phyloP scores from a whole-genome alignment of 64 coral and sea anemone genomes.

The Exaiptasia diaphana region DNA sequence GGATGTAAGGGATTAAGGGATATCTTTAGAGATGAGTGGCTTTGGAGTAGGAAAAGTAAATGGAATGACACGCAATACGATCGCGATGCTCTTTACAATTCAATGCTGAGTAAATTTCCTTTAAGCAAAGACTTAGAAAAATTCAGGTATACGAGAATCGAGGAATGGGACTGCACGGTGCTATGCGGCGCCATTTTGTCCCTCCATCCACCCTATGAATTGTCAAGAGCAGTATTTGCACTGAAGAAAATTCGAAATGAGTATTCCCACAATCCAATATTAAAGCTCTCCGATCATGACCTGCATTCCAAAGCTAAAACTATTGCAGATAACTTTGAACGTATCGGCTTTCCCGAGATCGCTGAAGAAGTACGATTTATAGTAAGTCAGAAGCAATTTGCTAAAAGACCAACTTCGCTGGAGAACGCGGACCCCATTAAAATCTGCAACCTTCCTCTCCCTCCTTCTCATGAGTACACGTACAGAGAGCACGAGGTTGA shows the following conservation, averaged over 20 bases:
- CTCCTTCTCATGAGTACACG: neutral
- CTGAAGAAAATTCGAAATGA: constrained; percentile 6
- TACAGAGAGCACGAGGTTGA: constrained; percentile 1
- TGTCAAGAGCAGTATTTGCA: neutral
- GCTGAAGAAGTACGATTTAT: neutral
- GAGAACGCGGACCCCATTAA: neutral
- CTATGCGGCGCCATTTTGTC: neutral
- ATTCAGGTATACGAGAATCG: neutral
- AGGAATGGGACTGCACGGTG: neutral
- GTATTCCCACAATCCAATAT: neutral
- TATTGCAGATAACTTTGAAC: neutral
- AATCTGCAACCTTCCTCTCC: neutral
- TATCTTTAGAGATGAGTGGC: neutral
- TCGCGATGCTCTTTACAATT: neutral
- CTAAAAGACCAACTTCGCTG: neutral
- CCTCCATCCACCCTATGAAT: neutral
- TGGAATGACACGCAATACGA: neutral
- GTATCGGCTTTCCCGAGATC: neutral
- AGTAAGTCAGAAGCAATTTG: neutral
- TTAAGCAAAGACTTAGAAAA: neutral
- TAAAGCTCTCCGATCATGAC: neutral
- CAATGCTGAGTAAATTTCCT: neutral
- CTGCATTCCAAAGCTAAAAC: neutral
- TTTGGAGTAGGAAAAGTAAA: neutral
- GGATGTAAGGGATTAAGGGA: neutral